Percentiles rank a stretch among this genome's conserved stretches.
These are phyloP conservation scores for Clusia tigrina DNA, from an alignment of 2,888 invertebrate genomes.

Conservation along the genomic window DNA sequence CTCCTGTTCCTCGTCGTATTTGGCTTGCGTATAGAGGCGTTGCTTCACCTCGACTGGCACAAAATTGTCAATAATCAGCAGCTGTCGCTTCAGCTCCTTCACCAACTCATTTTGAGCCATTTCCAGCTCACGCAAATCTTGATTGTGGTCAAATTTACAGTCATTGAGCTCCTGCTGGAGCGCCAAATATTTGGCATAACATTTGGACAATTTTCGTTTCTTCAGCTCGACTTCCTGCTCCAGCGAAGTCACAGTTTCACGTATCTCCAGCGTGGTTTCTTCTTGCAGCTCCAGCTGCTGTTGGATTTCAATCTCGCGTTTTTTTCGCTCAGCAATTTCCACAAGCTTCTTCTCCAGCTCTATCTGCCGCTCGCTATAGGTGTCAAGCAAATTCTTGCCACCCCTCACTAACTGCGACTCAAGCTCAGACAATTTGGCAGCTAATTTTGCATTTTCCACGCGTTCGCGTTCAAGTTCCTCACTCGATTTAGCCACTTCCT, in stretches of 20 bases:
- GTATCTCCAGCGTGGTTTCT: conserved; percentile 88
- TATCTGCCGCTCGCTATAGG: conserved; percentile 92
- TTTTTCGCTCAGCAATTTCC: conserved; percentile 86
- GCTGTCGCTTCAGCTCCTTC: conserved; percentile 88
- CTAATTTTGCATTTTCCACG: conserved; percentile 77
- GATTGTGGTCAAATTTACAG: conserved; percentile 86
- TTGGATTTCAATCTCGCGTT: conserved; percentile 83
- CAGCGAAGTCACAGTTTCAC: conserved; percentile 88
- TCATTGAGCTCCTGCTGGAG: conserved; percentile 81
- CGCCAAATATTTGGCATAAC: conserved; percentile 81
- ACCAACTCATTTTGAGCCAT: conserved; percentile 90
- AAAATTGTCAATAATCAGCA: conserved; percentile 88
- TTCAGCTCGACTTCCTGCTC: conserved; percentile 98
- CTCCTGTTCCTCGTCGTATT: conserved; percentile 85
- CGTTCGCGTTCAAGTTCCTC: conserved; percentile 72
- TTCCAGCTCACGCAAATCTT: conserved; percentile 91
- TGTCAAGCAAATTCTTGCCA: conserved; percentile 93
- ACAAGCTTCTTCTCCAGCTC: conserved; percentile 83
- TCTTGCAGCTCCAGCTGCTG: conserved; percentile 94
- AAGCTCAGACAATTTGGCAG: conserved; percentile 80
- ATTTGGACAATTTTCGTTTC: conserved; percentile 87
- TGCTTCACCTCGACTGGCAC: conserved; percentile 84
- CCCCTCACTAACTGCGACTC: conserved; percentile 95
- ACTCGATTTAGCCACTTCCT: conserved; percentile 57
- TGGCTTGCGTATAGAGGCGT: conserved; percentile 75